These are phyloP conservation scores for Epizoanthus rinbou DNA, from an alignment of 92 coral and sea anemone genomes.

Conservation along the genomic window DNA sequence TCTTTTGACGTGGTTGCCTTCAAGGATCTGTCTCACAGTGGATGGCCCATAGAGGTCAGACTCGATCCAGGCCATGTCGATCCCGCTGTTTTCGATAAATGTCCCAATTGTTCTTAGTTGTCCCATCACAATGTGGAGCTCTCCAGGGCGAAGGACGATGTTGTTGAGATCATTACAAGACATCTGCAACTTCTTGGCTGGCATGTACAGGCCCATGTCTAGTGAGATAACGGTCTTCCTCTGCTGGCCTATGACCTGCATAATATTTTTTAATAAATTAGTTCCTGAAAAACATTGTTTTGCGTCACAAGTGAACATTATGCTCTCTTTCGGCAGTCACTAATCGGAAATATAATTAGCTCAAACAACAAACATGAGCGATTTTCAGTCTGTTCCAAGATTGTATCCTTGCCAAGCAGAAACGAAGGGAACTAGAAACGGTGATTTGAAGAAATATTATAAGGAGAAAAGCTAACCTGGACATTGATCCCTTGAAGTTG, in stretches of 20 bases:
- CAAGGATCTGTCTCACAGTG: conserved; percentile 62
- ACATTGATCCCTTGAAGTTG: conserved; percentile 61
- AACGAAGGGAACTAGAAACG: too few species aligned
- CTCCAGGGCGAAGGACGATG: conserved; percentile 63
- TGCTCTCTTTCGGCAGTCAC: too few species aligned
- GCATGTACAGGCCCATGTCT: conserved; percentile 61
- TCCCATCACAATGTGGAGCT: conserved; percentile 55
- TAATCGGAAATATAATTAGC: too few species aligned
- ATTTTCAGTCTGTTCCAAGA: too few species aligned
- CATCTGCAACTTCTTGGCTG: conserved; percentile 71
- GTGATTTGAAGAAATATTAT: background rate
- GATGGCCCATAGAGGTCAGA: conserved; percentile 56
- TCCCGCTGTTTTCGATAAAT: conserved; percentile 49
- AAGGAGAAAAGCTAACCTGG: conserved; percentile 37
- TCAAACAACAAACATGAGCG: too few species aligned
- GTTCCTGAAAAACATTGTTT: background rate
- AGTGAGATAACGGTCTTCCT: conserved; percentile 58
- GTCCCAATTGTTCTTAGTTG: conserved; percentile 56
- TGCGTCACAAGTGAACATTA: too few species aligned
- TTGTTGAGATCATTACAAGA: conserved; percentile 55
- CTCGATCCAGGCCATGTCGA: conserved; percentile 56
- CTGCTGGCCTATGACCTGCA: conserved; percentile 43
- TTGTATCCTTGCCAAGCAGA: too few species aligned
- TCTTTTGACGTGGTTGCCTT: conserved; percentile 60
- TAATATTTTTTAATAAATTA: conserved; percentile 1